Percentiles rank a stretch among this genome's conserved stretches.
These are phyloP conservation scores for Anser cygnoides DNA, from an alignment of 2,113 vertebrate genomes.

Conservation along the genomic window DNA sequence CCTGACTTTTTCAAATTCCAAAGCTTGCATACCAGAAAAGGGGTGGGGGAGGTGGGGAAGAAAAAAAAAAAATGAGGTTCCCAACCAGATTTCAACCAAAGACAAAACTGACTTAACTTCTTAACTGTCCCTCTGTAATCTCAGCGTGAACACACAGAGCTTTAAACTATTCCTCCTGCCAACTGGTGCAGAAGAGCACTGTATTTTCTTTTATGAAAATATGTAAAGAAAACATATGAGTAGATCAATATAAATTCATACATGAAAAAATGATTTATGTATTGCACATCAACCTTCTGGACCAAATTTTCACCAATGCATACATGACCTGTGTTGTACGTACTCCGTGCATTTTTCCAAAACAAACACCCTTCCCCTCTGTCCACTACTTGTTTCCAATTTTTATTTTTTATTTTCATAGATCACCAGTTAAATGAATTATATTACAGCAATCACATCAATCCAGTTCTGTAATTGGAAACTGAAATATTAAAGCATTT, in stretches of 20 bases:
- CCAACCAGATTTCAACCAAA: neutral
- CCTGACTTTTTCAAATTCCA: slow-evolving; percentile 11
- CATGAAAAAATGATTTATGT: neutral
- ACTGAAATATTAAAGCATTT: slow-evolving; percentile 37
- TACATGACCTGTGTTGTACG: neutral
- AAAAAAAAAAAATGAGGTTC: neutral
- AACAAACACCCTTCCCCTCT: neutral
- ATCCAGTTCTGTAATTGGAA: slow-evolving; percentile 35
- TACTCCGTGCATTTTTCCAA: neutral
- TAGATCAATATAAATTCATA: neutral
- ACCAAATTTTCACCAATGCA: neutral
- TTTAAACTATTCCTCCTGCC: neutral
- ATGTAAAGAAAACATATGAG: neutral
- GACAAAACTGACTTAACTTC: neutral
- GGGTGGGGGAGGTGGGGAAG: neutral
- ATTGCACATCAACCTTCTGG: neutral
- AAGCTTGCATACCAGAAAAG: neutral
- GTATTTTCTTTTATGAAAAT: neutral
- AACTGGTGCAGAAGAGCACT: neutral
- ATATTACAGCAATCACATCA: neutral
- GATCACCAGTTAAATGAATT: neutral
- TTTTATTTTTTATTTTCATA: neutral
- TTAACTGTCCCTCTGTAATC: neutral
- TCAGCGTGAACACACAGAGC: neutral
- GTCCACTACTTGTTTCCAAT: neutral